Base-by-base conservation (phyloP, 2,888 invertebrate species). In the Criorhina ranunculi region DNA sequence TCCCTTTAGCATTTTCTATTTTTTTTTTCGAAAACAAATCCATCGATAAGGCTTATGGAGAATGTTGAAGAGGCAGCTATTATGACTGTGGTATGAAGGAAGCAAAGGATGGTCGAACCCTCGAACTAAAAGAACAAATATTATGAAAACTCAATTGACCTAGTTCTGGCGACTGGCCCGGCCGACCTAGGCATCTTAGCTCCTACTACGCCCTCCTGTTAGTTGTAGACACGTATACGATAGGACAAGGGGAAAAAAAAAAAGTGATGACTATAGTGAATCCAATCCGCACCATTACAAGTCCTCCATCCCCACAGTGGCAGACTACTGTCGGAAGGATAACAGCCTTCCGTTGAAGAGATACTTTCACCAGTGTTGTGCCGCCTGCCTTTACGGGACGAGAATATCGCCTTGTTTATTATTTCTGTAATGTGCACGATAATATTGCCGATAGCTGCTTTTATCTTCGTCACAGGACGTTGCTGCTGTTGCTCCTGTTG, bases 131-230 rank as follows among this genome's bases (percentile, higher is more conserved):
- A 46, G 64, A 55, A 53, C 66, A 77, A 72, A 67, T 72, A 72
- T 78, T 82, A 82, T 78, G 60, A 72, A 82, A 82, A 72, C 66
- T 78, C 66, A 72, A 78, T 82, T 78, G 82, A 82, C 82, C 82
- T 55, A 82, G 59, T 60, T 82, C 33, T 8, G 17, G 33, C 33
- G 70, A 12, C 46, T 12, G 37, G 42, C 31, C 67, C 53, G 37
- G 31, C 6, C 40, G 40, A 59, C 11, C 24, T 40, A 15, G 31
- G 31, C 37, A 67, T 60, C 51, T 77, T 55, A 40, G 17, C 51
- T 60, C 24, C 29, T 11, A 33, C 29, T 11, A 33, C 42, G 15
- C 19, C 37, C 53, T 17, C 46, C 17, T 49, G 24, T 5, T 24
- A 24, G 24, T 35, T 7, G 31, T 51, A 60, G 44, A 29, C 31